A percentile compares a stretch with the other conserved stretches of the same genome.
These are phyloP conservation scores for Papilio xuthus DNA, from an alignment of 1,140 invertebrate genomes.

Conservation along the genomic window DNA sequence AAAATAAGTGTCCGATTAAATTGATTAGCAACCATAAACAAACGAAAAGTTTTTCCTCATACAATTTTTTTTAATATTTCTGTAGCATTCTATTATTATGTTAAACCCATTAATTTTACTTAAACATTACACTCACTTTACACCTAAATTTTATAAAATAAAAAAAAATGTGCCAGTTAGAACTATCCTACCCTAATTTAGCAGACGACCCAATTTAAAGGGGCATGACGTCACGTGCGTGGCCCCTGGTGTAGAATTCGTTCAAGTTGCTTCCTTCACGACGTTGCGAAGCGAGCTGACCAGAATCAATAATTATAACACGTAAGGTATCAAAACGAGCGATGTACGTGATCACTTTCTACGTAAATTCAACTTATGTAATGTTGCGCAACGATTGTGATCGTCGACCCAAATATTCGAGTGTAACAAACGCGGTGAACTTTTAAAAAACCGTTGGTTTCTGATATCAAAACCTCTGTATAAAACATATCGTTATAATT, in stretches of 20 bases:
- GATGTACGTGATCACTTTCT: conserved; percentile 35
- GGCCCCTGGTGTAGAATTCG: conserved; percentile 9
- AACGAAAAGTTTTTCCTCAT: no score
- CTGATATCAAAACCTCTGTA: no score
- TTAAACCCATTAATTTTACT: no score
- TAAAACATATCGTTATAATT: no score
- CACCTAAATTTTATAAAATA: no score
- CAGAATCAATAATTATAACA: conserved; percentile 36
- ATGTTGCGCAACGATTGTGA: conserved; percentile 19
- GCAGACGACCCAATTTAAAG: conserved; percentile 25
- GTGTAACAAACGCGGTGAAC: background rate
- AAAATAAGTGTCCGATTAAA: no score
- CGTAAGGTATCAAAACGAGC: conserved; percentile 30
- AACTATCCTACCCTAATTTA: background rate
- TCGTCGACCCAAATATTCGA: background rate
- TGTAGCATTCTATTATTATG: no score
- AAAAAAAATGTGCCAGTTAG: no score
- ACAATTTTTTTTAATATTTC: no score
- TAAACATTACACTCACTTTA: no score
- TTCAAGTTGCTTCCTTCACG: conserved; percentile 33
- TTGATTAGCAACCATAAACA: no score
- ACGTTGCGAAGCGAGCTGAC: conserved; percentile 15
- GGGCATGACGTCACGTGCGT: conserved; percentile 14
- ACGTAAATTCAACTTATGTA: conserved; percentile 34
- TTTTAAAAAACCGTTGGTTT: background rate